A percentile compares a stretch with the other conserved stretches of the same genome.
Evolutionary conservation across 2,113 vertebrate species (phyloP).

Genomic region (Dasyprocta punctata): DNA sequence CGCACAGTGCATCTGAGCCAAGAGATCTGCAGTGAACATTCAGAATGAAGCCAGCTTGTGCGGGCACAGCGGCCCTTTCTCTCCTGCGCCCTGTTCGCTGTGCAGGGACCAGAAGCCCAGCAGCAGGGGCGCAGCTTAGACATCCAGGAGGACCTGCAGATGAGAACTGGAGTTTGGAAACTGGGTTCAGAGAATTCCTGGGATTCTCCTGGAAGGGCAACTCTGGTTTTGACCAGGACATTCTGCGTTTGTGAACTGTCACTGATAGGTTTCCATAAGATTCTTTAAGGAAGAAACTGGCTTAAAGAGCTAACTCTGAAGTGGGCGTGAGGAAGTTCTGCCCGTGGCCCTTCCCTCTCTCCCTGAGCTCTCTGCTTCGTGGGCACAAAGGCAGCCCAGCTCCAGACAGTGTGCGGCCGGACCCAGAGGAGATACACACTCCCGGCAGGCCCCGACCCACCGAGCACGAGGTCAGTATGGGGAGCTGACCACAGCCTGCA

Average conservation of each 20-base stretch:
- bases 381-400: neutral
- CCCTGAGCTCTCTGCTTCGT: neutral
- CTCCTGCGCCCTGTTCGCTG: neutral
- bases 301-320: slow-evolving; percentile 27
- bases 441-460: neutral
- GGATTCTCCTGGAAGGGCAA: neutral
- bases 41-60: neutral
- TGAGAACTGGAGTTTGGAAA: neutral
- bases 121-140: neutral
- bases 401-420: rapidly evolving
- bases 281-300: neutral
- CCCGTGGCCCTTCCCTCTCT: neutral
- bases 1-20: neutral
- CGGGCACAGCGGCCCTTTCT: neutral
- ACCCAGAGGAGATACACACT: neutral
- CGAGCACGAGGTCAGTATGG: rapidly evolving
- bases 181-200: neutral
- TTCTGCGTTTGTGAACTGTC: neutral
- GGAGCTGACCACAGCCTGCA: neutral
- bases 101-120: neutral
- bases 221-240: neutral
- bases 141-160: neutral
- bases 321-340: neutral
- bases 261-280: neutral
- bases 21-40: neutral